Evolutionary conservation across 2,888 invertebrate species (phyloP).

Genomic region (Schizaphis graminum): DNA sequence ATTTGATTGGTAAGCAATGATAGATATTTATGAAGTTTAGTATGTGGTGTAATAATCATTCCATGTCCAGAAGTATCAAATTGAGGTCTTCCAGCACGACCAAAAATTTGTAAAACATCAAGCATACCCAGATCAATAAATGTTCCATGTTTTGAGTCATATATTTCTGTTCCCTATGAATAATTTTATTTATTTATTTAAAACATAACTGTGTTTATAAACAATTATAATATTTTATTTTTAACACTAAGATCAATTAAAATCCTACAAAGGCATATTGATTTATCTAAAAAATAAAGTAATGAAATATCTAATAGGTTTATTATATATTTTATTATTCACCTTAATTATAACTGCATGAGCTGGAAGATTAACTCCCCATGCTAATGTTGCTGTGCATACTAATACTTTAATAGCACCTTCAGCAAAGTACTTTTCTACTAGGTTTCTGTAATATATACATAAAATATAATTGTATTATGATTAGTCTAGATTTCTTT

Average conservation of each 20-base stretch:
- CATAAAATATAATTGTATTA: background rate
- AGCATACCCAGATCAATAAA: slow-evolving; percentile 96
- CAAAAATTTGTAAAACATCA: slow-evolving; percentile 98
- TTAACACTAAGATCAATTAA: background rate
- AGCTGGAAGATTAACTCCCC: slow-evolving; percentile 99
- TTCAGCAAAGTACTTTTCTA: slow-evolving; percentile 90
- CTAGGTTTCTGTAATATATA: slow-evolving; percentile 76
- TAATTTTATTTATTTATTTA: background rate
- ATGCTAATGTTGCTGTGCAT: slow-evolving; percentile 97
- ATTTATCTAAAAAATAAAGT: background rate
- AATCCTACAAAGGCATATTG: background rate
- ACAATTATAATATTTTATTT: background rate
- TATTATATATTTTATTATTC: slow-evolving; percentile 69
- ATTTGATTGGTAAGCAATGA: slow-evolving; percentile 95
- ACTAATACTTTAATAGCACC: slow-evolving; percentile 91
- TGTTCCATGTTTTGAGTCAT: slow-evolving; percentile 93
- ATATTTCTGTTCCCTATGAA: slow-evolving; percentile 92
- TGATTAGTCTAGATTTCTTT: background rate
- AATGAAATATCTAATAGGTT: background rate
- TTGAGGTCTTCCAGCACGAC: slow-evolving; percentile 97
- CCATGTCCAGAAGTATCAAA: slow-evolving; percentile 95
- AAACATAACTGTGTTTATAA: background rate
- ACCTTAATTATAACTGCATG: slow-evolving; percentile 96
- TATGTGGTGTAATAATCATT: slow-evolving; percentile 93
- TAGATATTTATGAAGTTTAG: slow-evolving; percentile 93